These are phyloP conservation scores for Melinopterus prodromus DNA, from an alignment of 2,888 invertebrate genomes.

Conservation along the genomic window DNA sequence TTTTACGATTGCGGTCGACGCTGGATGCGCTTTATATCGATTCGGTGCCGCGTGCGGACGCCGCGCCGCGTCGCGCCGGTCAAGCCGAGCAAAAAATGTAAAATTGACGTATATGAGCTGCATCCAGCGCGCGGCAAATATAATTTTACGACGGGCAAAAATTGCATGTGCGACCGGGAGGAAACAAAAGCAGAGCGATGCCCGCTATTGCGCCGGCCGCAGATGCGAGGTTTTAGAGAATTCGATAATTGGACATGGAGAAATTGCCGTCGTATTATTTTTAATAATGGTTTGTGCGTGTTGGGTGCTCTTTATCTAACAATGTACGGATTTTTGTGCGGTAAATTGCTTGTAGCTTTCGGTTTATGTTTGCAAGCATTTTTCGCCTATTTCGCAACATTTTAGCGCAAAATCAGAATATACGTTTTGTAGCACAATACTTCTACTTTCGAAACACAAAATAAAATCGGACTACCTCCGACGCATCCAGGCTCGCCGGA, in stretches of 20 bases:
- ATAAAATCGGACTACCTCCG: too few relatives aligned
- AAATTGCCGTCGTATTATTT: background rate
- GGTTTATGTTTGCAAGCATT: too few relatives aligned
- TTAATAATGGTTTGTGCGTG: background rate
- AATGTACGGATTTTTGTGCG: background rate
- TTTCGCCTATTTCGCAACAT: too few relatives aligned
- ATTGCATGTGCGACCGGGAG: background rate
- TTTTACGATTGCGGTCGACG: slow-evolving; percentile 18
- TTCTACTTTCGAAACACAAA: too few relatives aligned
- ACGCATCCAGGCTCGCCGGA: too few relatives aligned
- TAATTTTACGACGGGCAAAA: background rate
- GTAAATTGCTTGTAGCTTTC: too few relatives aligned
- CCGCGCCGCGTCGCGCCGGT: background rate
- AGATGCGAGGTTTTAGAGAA: background rate
- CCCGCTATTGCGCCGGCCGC: background rate
- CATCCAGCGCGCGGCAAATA: background rate
- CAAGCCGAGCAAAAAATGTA: background rate
- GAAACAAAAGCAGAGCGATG: background rate
- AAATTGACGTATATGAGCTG: background rate
- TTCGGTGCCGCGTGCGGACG: background rate
- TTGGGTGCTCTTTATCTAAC: background rate
- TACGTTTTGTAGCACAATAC: too few relatives aligned
- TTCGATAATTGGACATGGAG: background rate
- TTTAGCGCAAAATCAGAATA: too few relatives aligned
- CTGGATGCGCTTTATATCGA: slow-evolving; percentile 16